Evolutionary conservation across 1,140 invertebrate genomes (phyloP), one percentile per base, ranked within the genome.

Genomic region (Heliothis virescens): DNA sequence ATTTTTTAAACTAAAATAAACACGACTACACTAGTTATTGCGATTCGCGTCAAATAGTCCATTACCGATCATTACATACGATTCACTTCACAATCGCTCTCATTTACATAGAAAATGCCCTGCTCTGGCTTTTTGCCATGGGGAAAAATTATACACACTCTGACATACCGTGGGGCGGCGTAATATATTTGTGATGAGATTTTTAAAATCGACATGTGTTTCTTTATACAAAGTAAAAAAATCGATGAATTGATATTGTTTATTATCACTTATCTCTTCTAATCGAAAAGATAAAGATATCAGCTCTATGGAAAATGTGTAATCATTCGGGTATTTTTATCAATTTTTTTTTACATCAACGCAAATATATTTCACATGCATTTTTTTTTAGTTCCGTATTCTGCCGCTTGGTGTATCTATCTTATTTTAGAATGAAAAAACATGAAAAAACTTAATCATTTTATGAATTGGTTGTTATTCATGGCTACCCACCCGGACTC

Each of bases 41-140:
- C 47, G 15, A 69, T 69, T 52, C 13, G 71, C 79, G 72, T 15
- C 62, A 57, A 80, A 75, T 80, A 50, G 52, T 76, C 79, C 47
- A 76, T 80, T 76, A 80, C n/a, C 41, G 29, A 26, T 75, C 63
- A 74, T 80, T 60, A 76, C 55, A 75, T 13, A 21, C 73, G 29
- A 73, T 80, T 75, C 59, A 76, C 11, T 60, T 29, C 18, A 55
- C 62, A 69, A 75, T 60, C 15, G 71, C 72, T 53, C 55, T 80
- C 63, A 80, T 80, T 76, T 67, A 21, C 73, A 80, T 80, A 60
- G 73, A 52, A 80, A 80, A 76, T 71, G 11, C 62, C 41, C 21
- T 55, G 26, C 26, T 5, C 69, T 76, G 72, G 79, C 78, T 60
- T 16, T 57, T 52, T 59, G 79, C 79, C 71, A 80, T 69, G 53